Evolutionary conservation across 2,113 vertebrate species (phyloP), one percentile per base, ranked within the genome.

Genomic region (Dasypus novemcinctus): DNA sequence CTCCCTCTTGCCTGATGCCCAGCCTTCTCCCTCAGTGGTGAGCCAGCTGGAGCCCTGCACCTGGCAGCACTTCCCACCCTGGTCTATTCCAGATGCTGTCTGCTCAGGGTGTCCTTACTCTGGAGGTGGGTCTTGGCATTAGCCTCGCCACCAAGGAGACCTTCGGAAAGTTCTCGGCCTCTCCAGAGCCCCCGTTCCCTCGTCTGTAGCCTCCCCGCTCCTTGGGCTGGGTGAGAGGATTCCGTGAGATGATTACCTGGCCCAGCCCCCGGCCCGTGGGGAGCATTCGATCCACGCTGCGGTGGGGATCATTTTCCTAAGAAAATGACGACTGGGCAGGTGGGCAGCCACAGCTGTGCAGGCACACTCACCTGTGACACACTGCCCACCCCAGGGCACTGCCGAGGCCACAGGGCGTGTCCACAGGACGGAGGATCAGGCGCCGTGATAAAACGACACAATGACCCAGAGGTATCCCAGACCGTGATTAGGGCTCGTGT

Each of bases 151-250:
- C 20, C 49, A 7, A 36, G 46, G 91, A 86, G 36, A 38, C 29
- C 25, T 21, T 5, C 13, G 7, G 33, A 52, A 59, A 79, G 61
- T 78, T 21, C 15, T 46, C 18, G 80, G 71, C 5, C 5, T 46
- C 72, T 41, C n/a, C n/a, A 25, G 20, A 52, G 59, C 13, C 49
- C 49, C 33, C 7, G 15, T 21, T 3, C 41, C 33, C 38, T 80
- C 23, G 0, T 21, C 1, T 4, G 7, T 1, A 14, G 1, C 21
- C 43, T 1, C 59, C 57, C 29, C 1, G 12, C 36, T 27, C 5
- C 7, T 29, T 21, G 11, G 14, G 14, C 29, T 2, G 12, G 18
- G 49, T 1, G 29, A 54, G 33, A 61, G 49, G 59, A 68, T 15
- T 11, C 15, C 31, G 61, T 4, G 17, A 63, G 21, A 63, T 33